A percentile compares a stretch with the other conserved stretches of the same genome.
These are phyloP conservation scores for Netelia fuscicornis DNA, from an alignment of 2,888 invertebrate genomes.

Conservation along the genomic window DNA sequence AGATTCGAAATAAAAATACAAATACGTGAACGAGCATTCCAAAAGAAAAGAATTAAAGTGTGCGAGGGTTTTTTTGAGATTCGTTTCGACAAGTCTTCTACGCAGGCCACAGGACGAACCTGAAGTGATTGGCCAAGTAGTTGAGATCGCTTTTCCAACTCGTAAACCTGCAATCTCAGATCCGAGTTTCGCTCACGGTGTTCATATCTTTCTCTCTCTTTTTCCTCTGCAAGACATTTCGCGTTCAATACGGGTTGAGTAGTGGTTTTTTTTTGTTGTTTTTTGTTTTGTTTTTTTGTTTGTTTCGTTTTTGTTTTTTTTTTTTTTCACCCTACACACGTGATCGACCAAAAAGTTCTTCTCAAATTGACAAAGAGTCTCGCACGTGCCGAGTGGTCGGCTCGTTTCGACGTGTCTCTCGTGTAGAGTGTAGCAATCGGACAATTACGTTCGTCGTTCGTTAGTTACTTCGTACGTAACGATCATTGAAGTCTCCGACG, in stretches of 20 bases:
- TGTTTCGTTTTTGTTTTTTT: conserved; percentile 64
- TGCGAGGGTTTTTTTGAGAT: conserved; percentile 48
- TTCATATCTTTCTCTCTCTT: conserved; percentile 84
- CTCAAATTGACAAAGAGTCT: conserved; percentile 60
- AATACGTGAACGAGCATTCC: conserved; percentile 76
- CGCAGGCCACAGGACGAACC: conserved; percentile 84
- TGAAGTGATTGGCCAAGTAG: conserved; percentile 84
- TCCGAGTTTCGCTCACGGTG: conserved; percentile 84
- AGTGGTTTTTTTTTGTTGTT: conserved; percentile 57
- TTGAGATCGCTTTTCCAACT: conserved; percentile 85
- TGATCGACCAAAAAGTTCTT: conserved; percentile 80
- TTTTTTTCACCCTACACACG: conserved; percentile 76
- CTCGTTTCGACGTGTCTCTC: conserved; percentile 55
- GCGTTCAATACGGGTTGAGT: conserved; percentile 81
- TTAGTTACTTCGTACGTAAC: conserved; percentile 72
- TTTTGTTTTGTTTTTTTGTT: conserved; percentile 70
- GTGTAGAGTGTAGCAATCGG: conserved; percentile 59
- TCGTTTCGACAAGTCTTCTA: conserved; percentile 71
- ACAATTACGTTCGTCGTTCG: conserved; percentile 63
- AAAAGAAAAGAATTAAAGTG: conserved; percentile 71
- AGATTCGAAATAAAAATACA: conserved; percentile 58
- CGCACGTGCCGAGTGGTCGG: conserved; percentile 25
- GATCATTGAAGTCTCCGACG: conserved; percentile 79
- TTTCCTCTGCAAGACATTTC: conserved; percentile 85
- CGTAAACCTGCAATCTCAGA: conserved; percentile 85